Conservation (phyloP, 2,888 invertebrate genomes). For the Merodon equestris region DNA sequence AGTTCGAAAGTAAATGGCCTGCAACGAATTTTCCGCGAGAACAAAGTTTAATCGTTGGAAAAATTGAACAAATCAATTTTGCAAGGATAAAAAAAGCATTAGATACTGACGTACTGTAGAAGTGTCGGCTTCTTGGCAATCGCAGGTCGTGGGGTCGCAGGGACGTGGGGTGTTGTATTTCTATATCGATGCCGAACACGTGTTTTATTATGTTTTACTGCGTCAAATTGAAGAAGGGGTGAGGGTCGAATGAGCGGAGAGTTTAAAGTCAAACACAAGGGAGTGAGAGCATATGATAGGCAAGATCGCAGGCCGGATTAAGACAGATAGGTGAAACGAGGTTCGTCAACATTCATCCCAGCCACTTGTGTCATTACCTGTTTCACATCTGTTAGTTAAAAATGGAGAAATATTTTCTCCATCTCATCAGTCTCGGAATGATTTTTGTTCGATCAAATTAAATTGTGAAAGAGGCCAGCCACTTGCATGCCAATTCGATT, state of each 20-base stretch:
- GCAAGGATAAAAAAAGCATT: constrained; percentile 71
- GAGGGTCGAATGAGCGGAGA: constrained; percentile 32
- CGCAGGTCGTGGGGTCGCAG: neutral
- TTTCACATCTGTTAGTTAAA: too few relatives aligned
- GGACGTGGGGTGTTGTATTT: constrained; percentile 59
- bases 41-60: constrained; percentile 78
- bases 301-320: constrained; percentile 6
- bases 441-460: too few relatives aligned
- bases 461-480: too few relatives aligned
- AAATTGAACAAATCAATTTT: constrained; percentile 79
- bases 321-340: constrained; percentile 48
- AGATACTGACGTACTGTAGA: neutral
- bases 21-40: constrained; percentile 74
- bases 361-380: too few relatives aligned
- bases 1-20: constrained; percentile 75
- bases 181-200: constrained; percentile 59
- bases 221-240: constrained; percentile 28
- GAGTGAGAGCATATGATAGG: constrained; percentile 6
- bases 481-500: neutral
- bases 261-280: neutral
- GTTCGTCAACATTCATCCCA: constrained; percentile 51
- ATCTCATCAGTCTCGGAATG: too few relatives aligned
- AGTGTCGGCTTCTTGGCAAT: constrained; percentile 1
- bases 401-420: too few relatives aligned
- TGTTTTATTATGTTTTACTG: constrained; percentile 56